Evolutionary conservation across 1,140 invertebrate genomes (phyloP).

Genomic region (Drosophila ercepeae): DNA sequence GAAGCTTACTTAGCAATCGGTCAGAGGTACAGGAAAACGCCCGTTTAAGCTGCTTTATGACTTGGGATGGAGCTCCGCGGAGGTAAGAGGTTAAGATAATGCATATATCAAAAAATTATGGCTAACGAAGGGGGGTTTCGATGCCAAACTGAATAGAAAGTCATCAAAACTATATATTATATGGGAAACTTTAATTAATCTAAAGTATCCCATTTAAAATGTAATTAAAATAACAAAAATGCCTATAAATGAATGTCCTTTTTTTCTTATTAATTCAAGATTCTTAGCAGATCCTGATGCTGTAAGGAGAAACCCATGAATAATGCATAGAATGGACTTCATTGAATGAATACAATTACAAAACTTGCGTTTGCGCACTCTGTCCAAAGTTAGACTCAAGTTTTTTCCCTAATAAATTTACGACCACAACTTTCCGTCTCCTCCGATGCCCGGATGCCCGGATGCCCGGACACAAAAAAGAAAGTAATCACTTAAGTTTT

Average conservation of each 20-base stretch:
- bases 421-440: conserved; percentile 65
- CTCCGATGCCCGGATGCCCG: conserved; percentile 11
- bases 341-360: conserved; percentile 79
- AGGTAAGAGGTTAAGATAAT: not conserved
- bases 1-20: conserved; percentile 46
- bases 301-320: conserved; percentile 48
- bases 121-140: not conserved
- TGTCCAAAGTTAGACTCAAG: conserved; percentile 62
- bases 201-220: not conserved
- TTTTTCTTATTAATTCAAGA: not conserved
- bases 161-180: not conserved
- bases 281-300: conserved; percentile 3
- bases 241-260: not conserved
- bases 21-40: conserved; percentile 15
- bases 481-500: conserved; percentile 80
- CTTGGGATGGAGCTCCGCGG: too few species aligned
- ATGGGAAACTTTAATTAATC: not conserved
- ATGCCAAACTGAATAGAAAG: not conserved
- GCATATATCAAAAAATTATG: not conserved
- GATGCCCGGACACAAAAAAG: conserved; percentile 61
- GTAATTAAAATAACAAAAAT: not conserved
- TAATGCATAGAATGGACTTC: conserved; percentile 71
- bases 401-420: conserved; percentile 80
- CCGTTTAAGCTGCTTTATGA: conserved; percentile 16
- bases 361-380: conserved; percentile 73